phyloP scores from a whole-genome alignment of 2,888 invertebrate genomes.

The Cephus pygmeus region DNA sequence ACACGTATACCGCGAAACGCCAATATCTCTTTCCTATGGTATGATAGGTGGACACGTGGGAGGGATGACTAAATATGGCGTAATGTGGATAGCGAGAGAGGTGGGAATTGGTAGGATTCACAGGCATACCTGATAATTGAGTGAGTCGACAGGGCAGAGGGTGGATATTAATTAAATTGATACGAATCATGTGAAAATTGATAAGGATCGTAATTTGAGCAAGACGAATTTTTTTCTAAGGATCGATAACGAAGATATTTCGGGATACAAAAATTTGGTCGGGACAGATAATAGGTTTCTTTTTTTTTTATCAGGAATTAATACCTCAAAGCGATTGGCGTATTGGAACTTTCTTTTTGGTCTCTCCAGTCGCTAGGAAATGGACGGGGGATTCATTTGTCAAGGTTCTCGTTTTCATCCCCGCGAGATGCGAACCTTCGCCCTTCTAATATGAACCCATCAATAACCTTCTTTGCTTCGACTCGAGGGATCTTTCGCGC shows the following conservation, averaged over 20 bases:
- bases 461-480: neutral
- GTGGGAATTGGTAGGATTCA: neutral
- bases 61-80: neutral
- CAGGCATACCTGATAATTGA: neutral
- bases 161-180: neutral
- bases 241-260: too few relatives aligned
- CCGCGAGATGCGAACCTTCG: neutral
- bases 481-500: neutral
- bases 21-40: conserved; percentile 9
- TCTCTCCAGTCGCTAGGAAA: neutral
- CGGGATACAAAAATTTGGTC: neutral
- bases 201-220: neutral
- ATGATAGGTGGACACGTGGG: neutral
- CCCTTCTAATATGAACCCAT: neutral
- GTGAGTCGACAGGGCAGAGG: neutral
- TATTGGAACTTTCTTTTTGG: neutral
- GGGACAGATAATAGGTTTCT: neutral
- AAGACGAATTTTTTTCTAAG: too few relatives aligned
- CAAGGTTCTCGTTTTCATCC: neutral
- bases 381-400: neutral
- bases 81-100: neutral
- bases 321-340: neutral
- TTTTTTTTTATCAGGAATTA: neutral
- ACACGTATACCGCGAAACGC: conserved; percentile 11
- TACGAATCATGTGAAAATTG: neutral